Base-by-base conservation (phyloP, 1,140 invertebrate species). In the Drosophila lowei region DNA sequence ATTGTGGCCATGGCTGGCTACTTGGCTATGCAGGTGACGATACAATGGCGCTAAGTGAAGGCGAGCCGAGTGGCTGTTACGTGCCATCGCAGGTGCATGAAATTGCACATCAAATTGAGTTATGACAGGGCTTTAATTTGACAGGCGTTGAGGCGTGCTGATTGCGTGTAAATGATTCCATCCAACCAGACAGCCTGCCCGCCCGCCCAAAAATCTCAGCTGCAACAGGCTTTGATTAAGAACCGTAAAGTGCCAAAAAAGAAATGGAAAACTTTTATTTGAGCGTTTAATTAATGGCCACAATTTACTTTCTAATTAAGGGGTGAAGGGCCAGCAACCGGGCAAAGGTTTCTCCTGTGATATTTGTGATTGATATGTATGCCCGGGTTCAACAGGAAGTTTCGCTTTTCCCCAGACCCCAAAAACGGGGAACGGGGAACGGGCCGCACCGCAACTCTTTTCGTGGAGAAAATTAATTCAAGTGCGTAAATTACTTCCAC, bases 41-140 rank as follows among this genome's bases (percentile, higher is more conserved):
- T 59, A 60, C 61, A 63, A 85, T 64, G 67, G 57, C 54, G 81
- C 61, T 57, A 86, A 85, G 77, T 77, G 64, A 54, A 68, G 64
- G 44, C 38, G 52, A 67, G 34, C 0, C 34, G 34, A 38, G 34
- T 58, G 63, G 42, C 42, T 48, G 57, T 59, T 88, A 86, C 83
- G 83, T 88, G 83, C 54, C 61, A 60, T 42, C 84, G 67, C 75
- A 88, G 83, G 65, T 83, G 83, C 83, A 88, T 88, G 83, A 88
- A 88, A 88, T 88, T 88, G 83, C 78, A 88, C 78, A 66, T 64
- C 56, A 78, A 88, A 75, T 88, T 88, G 83, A 86, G 83, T 86
- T 86, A 86, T 86, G 78, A 83, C 59, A 67, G 46, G 73, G 54
- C 63, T 72, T 50, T 72, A 59, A 50, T 38, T 75, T 63, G 59